Evolutionary conservation across 1,140 invertebrate species (phyloP).

Genomic region (Philotrypesis tridentata): DNA sequence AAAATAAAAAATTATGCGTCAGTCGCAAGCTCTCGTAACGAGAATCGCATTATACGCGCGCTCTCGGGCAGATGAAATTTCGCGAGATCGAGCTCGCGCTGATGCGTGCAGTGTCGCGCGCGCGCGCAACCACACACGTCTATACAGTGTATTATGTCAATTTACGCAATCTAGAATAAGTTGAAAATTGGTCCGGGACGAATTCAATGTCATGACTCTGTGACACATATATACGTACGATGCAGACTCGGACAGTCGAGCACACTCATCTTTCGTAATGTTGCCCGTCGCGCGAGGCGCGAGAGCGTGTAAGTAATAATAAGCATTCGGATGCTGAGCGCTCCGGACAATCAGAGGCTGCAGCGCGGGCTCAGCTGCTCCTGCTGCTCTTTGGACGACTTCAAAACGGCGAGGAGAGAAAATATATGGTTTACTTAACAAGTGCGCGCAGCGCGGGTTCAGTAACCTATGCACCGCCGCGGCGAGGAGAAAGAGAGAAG

Average conservation of each 20-base stretch:
- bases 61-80: neutral
- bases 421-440: neutral
- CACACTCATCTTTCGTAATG: too few relatives aligned
- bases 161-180: slow-evolving; percentile 37
- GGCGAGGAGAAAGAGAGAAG: too few relatives aligned
- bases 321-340: neutral
- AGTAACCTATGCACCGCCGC: neutral
- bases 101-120: too few relatives aligned
- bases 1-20: too few relatives aligned
- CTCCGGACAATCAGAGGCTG: neutral
- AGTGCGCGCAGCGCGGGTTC: neutral
- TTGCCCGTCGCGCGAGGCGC: too few relatives aligned
- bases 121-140: neutral
- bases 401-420: neutral
- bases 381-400: neutral
- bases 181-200: slow-evolving; percentile 35
- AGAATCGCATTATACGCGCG: too few relatives aligned
- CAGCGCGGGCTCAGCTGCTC: too few relatives aligned
- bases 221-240: neutral
- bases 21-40: too few relatives aligned
- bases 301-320: too few relatives aligned
- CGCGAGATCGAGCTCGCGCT: neutral
- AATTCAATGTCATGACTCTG: slow-evolving; percentile 24
- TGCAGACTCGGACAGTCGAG: too few relatives aligned
- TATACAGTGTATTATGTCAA: slow-evolving; percentile 16